These are phyloP conservation scores for Chymomyza fuscimana DNA, from an alignment of 2,888 invertebrate genomes.

Conservation along the genomic window DNA sequence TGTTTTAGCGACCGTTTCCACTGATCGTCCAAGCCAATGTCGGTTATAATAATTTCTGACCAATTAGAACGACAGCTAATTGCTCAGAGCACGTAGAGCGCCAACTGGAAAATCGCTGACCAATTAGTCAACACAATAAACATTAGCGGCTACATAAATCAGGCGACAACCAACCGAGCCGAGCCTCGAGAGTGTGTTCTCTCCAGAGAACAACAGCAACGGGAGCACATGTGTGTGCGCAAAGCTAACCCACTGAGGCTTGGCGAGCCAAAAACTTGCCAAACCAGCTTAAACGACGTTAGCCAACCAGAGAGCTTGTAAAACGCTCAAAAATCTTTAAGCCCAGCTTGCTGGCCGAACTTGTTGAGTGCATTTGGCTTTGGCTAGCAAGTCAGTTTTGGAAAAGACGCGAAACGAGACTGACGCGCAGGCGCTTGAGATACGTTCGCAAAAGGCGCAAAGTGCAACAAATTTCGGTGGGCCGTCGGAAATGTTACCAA, in stretches of 20 bases:
- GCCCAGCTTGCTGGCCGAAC: slow-evolving; percentile 39
- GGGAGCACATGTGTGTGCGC: neutral
- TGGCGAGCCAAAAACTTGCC: slow-evolving; percentile 15
- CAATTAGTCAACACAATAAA: slow-evolving; percentile 61
- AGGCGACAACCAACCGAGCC: slow-evolving; percentile 15
- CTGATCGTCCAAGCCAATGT: slow-evolving; percentile 51
- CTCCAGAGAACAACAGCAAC: too few relatives aligned
- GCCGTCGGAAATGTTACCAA: slow-evolving; percentile 44
- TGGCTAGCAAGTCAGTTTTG: slow-evolving; percentile 47
- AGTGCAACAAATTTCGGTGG: neutral
- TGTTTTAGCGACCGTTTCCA: slow-evolving; percentile 25
- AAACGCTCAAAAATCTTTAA: slow-evolving; percentile 52
- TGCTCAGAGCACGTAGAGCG: slow-evolving; percentile 53
- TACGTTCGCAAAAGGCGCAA: slow-evolving; percentile 19
- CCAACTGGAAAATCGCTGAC: slow-evolving; percentile 64
- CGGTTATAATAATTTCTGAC: slow-evolving; percentile 71
- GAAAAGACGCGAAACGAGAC: slow-evolving; percentile 54
- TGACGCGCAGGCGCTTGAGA: slow-evolving; percentile 64
- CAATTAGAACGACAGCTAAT: slow-evolving; percentile 70
- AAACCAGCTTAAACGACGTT: slow-evolving; percentile 41
- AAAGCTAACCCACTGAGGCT: neutral
- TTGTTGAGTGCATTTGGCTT: slow-evolving; percentile 15
- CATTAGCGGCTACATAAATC: slow-evolving; percentile 29
- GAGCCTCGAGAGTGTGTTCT: neutral
- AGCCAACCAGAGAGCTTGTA: slow-evolving; percentile 55